A percentile compares a stretch with the other conserved stretches of the same genome.
These are phyloP conservation scores for Liasis olivaceus DNA, from an alignment of 2,797 vertebrate genomes.

Conservation along the genomic window DNA sequence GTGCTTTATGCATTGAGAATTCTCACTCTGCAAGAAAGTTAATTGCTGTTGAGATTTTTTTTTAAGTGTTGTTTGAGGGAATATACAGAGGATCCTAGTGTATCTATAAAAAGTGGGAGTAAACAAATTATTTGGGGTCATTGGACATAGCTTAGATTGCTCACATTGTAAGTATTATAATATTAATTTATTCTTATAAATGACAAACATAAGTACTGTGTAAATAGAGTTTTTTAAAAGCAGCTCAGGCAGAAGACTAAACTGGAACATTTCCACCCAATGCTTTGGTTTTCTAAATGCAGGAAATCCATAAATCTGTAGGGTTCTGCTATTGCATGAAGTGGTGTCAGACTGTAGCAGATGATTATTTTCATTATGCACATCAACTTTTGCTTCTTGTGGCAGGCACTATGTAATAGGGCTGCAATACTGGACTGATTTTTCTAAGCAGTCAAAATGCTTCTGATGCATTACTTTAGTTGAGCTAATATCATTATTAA, in stretches of 20 bases:
- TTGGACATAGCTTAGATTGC: not conserved
- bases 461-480: not conserved
- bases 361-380: not conserved
- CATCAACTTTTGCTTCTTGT: not conserved
- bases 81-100: not conserved
- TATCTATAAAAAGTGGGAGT: not conserved
- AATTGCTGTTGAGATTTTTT: constrained; percentile 8
- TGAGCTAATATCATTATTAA: not conserved
- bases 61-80: not conserved
- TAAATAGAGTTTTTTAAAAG: not conserved
- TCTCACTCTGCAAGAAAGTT: constrained; percentile 8
- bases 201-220: not conserved
- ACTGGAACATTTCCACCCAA: not conserved
- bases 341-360: not conserved
- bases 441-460: not conserved
- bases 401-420: not conserved
- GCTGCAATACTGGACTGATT: not conserved
- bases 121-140: not conserved
- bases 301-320: not conserved
- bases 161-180: not conserved
- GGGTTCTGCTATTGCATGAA: not conserved
- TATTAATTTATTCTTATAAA: not conserved
- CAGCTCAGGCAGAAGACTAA: not conserved
- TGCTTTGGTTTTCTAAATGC: not conserved
- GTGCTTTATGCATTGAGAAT: not conserved